Percentiles rank a stretch among this genome's conserved stretches.
Conservation (phyloP, 2,113 vertebrate genomes). For the Ancistrus triradiatus region DNA sequence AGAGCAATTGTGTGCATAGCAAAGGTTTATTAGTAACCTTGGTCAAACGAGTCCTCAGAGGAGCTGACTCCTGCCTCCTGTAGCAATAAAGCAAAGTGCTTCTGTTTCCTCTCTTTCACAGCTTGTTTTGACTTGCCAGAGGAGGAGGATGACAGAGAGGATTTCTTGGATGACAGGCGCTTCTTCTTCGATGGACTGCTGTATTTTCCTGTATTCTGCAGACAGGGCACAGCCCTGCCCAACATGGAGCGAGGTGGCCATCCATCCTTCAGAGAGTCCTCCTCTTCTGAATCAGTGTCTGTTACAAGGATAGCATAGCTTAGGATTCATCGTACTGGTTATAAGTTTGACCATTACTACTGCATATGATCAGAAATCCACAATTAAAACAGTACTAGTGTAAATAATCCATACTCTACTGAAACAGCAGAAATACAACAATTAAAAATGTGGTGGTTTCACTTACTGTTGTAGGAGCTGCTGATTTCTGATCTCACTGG, state of each 20-base stretch:
- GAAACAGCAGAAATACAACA: background rate
- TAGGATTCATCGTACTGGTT: background rate
- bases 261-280: conserved; percentile 76
- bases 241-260: conserved; percentile 76
- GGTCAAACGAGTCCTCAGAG: conserved; percentile 95
- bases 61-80: conserved; percentile 85
- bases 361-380: too few species aligned
- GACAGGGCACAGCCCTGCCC: conserved; percentile 52
- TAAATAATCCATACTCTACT: too few species aligned
- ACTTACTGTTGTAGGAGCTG: conserved; percentile 97
- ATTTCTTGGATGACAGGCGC: conserved; percentile 57
- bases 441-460: background rate
- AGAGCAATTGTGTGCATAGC: conserved; percentile 50
- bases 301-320: conserved; percentile 44
- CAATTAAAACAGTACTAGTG: too few species aligned
- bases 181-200: conserved; percentile 68
- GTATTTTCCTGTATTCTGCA: conserved; percentile 65
- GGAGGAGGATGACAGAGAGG: conserved; percentile 35
- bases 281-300: conserved; percentile 96
- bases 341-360: background rate
- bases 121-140: conserved; percentile 69
- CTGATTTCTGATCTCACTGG: conserved; percentile 89
- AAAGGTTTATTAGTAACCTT: conserved; percentile 91
- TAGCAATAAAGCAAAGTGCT: conserved; percentile 88
- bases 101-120: conserved; percentile 82